Evolutionary conservation across 2,797 vertebrate species (phyloP).

Genomic region (Anguilla anguilla): DNA sequence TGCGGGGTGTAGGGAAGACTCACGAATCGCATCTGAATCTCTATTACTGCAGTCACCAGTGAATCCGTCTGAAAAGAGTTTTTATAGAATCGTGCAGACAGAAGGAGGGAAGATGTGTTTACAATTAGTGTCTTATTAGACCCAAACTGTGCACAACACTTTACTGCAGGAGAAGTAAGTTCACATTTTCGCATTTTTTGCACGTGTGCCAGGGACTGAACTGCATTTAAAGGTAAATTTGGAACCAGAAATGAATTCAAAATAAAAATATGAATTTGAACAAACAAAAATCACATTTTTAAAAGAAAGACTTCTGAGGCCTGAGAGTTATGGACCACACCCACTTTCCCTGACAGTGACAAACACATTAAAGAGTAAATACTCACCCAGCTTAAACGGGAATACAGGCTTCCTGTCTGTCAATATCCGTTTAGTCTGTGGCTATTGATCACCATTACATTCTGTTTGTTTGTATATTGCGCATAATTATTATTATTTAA

Average conservation of each 20-base stretch:
- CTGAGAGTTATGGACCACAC: not conserved
- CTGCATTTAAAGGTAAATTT: not conserved
- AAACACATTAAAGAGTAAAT: not conserved
- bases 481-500: constrained; percentile 5
- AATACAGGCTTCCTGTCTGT: not conserved
- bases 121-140: not conserved
- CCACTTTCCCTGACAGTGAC: not conserved
- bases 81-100: not conserved
- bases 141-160: not conserved
- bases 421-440: not conserved
- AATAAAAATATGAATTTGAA: not conserved
- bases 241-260: not conserved
- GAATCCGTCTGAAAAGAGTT: not conserved
- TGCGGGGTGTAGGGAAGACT: constrained; percentile 72
- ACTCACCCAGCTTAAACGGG: not conserved
- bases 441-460: constrained; percentile 12
- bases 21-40: constrained; percentile 55
- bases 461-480: not conserved
- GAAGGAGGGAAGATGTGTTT: not conserved
- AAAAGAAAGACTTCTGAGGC: not conserved
- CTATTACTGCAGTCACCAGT: not conserved
- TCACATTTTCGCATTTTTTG: not conserved
- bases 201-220: not conserved
- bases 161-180: not conserved
- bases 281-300: not conserved